These are phyloP conservation scores for Caenorhabditis zanzibari DNA, from an alignment of 2,888 invertebrate species.

Conservation along the genomic window DNA sequence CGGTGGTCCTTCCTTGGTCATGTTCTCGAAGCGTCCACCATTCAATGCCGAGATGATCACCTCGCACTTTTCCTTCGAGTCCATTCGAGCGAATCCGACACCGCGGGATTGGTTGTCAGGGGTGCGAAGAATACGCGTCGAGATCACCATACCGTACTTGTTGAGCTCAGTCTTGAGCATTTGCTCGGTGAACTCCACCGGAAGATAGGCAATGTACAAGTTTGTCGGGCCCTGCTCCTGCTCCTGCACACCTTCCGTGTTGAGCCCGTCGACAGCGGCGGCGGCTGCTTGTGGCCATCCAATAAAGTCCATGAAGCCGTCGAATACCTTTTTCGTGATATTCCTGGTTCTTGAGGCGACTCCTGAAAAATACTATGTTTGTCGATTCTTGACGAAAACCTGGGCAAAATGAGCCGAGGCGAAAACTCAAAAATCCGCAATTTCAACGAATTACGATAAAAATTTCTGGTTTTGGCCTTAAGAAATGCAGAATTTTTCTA, in stretches of 20 bases:
- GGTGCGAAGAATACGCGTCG: constrained; percentile 96
- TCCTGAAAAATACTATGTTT: too few relatives aligned
- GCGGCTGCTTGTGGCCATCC: constrained; percentile 96
- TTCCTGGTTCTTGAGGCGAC: too few relatives aligned
- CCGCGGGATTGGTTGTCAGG: constrained; percentile 90
- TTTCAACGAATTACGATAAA: too few relatives aligned
- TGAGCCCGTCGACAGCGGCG: constrained; percentile 96
- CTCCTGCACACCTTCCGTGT: constrained; percentile 96
- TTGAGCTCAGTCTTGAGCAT: constrained; percentile 93
- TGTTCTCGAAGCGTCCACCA: constrained; percentile 69
- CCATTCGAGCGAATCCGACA: constrained; percentile 91
- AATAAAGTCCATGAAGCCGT: constrained; percentile 99
- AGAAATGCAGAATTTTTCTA: too few relatives aligned
- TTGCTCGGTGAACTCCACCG: constrained; percentile 94
- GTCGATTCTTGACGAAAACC: too few relatives aligned
- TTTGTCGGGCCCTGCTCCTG: constrained; percentile 98
- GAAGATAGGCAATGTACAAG: constrained; percentile 98
- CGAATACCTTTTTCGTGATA: too few relatives aligned
- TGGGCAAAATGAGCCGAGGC: too few relatives aligned
- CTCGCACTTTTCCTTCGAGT: constrained; percentile 87
- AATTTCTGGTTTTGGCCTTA: too few relatives aligned
- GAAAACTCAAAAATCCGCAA: too few relatives aligned
- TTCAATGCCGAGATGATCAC: constrained; percentile 72
- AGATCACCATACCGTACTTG: constrained; percentile 92
- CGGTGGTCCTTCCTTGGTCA: constrained; percentile 88